phyloP scores from a whole-genome alignment of 2,797 vertebrate genomes.

The Rhynchotus rufescens region DNA sequence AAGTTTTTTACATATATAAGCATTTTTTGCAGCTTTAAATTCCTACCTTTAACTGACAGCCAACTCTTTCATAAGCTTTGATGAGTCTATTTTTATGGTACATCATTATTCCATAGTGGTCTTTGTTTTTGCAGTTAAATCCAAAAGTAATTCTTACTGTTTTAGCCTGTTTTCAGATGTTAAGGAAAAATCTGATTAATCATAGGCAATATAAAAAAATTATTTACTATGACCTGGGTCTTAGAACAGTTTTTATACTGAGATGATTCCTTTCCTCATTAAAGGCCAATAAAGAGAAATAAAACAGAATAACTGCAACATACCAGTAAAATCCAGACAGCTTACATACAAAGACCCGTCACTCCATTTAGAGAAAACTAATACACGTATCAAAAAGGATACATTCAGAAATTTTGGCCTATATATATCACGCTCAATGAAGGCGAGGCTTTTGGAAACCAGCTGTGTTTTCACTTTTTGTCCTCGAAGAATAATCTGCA shows the following conservation, averaged over 20 bases:
- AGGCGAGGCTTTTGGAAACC: slow-evolving; percentile 92
- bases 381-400: slow-evolving; percentile 80
- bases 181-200: slow-evolving; percentile 79
- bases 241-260: not conserved
- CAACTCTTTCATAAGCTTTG: slow-evolving; percentile 93
- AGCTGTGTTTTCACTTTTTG: slow-evolving; percentile 92
- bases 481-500: slow-evolving; percentile 93
- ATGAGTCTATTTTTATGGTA: slow-evolving; percentile 97
- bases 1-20: not conserved
- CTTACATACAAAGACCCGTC: not conserved
- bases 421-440: slow-evolving; percentile 86
- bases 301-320: not conserved
- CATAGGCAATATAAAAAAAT: not conserved
- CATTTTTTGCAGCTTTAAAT: not conserved
- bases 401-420: slow-evolving; percentile 88
- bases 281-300: not conserved
- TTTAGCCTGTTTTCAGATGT: slow-evolving; percentile 75
- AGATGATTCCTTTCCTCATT: not conserved
- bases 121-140: slow-evolving; percentile 94
- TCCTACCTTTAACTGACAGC: slow-evolving; percentile 91
- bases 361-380: not conserved
- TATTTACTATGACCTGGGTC: not conserved
- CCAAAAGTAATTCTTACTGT: slow-evolving; percentile 91
- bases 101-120: slow-evolving; percentile 98
- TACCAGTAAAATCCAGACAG: not conserved